phyloP scores from a whole-genome alignment of 1,140 invertebrate species.

The Belonocnema kinseyi region DNA sequence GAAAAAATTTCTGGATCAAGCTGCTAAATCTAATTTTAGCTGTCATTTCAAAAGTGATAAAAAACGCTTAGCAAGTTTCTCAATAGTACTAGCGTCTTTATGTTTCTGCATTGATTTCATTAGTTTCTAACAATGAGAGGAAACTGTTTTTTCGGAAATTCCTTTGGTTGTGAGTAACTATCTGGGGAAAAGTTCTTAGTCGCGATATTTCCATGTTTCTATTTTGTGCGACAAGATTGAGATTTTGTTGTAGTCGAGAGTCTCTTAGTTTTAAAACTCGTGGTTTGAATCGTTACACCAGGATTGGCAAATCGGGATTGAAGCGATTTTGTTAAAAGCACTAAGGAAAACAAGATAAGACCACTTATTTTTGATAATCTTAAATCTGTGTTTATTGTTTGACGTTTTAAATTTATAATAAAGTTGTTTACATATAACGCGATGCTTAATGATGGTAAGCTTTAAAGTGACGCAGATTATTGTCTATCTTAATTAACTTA shows the following conservation, averaged over 20 bases:
- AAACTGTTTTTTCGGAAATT: neutral
- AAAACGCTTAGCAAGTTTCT: neutral
- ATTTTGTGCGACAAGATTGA: neutral
- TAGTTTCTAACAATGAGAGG: neutral
- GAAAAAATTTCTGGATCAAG: neutral
- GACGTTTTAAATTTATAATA: neutral
- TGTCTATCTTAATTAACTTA: too few relatives aligned
- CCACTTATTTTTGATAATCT: neutral
- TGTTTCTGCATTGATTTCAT: neutral
- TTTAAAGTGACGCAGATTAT: too few relatives aligned
- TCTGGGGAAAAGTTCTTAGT: constrained; percentile 10
- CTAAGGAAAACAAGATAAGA: neutral
- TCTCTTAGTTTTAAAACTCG: neutral
- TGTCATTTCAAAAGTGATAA: neutral
- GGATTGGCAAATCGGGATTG: neutral
- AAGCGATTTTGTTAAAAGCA: neutral
- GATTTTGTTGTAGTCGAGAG: neutral
- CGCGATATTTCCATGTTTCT: constrained; percentile 15
- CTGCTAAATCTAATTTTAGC: constrained; percentile 1
- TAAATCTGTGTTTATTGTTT: constrained; percentile 1
- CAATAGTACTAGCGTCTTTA: constrained; percentile 24
- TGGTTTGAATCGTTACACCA: neutral
- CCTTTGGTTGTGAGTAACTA: constrained; percentile 25
- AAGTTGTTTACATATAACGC: neutral
- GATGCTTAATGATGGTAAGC: neutral